Conservation (phyloP, 1,140 invertebrate species). For the Manduca sexta region DNA sequence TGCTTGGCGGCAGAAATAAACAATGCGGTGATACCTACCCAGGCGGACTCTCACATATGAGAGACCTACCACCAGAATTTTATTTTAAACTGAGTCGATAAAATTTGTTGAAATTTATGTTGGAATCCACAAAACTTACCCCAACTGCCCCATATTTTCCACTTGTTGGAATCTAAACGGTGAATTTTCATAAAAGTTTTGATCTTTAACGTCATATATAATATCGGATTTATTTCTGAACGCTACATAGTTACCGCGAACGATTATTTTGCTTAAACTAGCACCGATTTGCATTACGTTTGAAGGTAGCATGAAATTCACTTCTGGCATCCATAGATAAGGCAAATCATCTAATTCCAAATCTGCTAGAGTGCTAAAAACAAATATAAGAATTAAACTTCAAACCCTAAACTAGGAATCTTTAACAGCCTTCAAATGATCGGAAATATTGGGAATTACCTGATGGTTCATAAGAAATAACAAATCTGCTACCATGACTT, state of each 20-base stretch:
- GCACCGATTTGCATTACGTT: slow-evolving; percentile 32
- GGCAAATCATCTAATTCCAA: slow-evolving; percentile 30
- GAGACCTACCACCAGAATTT: no score
- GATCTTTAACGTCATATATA: slow-evolving; percentile 10
- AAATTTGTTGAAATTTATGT: no score
- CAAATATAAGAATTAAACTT: no score
- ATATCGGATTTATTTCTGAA: slow-evolving; percentile 34
- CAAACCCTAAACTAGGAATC: no score
- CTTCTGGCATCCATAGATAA: slow-evolving; percentile 22
- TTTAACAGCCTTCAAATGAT: no score
- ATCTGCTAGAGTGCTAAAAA: slow-evolving; percentile 33
- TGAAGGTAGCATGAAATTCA: slow-evolving; percentile 30
- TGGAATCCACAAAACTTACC: slow-evolving; percentile 39
- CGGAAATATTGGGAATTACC: no score
- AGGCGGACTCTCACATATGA: no score
- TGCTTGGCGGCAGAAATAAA: no score
- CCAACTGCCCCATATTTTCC: slow-evolving; percentile 23
- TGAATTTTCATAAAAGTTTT: slow-evolving; percentile 24
- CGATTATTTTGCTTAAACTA: slow-evolving; percentile 34
- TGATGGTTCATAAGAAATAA: no score
- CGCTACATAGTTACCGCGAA: slow-evolving; percentile 28
- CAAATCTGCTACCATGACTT: no score
- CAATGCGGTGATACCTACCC: no score
- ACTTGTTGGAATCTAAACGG: slow-evolving; percentile 44
- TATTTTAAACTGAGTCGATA: no score